Evolutionary conservation across 2,797 vertebrate genomes (phyloP).

Genomic region (Aplochiton taeniatus): DNA sequence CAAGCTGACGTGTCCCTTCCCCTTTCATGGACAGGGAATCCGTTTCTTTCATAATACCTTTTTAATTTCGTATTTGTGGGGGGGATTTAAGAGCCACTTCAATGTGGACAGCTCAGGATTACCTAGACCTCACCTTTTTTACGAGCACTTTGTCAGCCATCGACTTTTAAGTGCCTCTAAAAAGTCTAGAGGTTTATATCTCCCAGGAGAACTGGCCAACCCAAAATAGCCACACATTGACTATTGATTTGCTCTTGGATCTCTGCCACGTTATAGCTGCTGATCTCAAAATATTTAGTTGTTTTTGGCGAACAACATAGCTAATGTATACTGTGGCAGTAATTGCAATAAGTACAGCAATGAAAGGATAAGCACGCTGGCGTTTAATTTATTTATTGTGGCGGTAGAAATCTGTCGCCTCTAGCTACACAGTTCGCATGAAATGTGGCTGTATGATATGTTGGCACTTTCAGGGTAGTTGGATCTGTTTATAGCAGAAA

Average conservation of each 20-base stretch:
- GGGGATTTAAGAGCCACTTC: constrained; percentile 4
- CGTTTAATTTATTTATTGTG: constrained; percentile 44
- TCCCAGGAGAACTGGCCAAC: background rate
- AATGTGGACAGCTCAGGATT: constrained; percentile 22
- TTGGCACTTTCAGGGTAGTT: constrained; percentile 70
- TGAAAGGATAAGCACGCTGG: constrained; percentile 32
- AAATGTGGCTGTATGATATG: constrained; percentile 30
- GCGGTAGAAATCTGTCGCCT: constrained; percentile 28
- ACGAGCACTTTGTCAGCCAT: constrained; percentile 11
- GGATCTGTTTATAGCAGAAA: constrained; percentile 55
- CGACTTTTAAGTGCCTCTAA: constrained; percentile 10
- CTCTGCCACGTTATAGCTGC: background rate
- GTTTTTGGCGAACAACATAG: constrained; percentile 17
- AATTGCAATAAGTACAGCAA: constrained; percentile 16
- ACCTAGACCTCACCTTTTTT: constrained; percentile 6
- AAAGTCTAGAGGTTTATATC: constrained; percentile 14
- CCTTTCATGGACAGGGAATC: too few relatives aligned
- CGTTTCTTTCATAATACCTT: background rate
- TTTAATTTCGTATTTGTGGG: constrained; percentile 19
- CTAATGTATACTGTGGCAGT: constrained; percentile 5
- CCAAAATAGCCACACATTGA: background rate
- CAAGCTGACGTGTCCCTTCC: too few relatives aligned
- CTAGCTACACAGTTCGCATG: constrained; percentile 42
- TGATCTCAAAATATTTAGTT: constrained; percentile 10
- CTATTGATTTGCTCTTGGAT: constrained; percentile 11